A percentile compares a stretch with the other conserved stretches of the same genome.
phyloP scores from a whole-genome alignment of 2,797 vertebrate species.

The Cynopterus sphinx region DNA sequence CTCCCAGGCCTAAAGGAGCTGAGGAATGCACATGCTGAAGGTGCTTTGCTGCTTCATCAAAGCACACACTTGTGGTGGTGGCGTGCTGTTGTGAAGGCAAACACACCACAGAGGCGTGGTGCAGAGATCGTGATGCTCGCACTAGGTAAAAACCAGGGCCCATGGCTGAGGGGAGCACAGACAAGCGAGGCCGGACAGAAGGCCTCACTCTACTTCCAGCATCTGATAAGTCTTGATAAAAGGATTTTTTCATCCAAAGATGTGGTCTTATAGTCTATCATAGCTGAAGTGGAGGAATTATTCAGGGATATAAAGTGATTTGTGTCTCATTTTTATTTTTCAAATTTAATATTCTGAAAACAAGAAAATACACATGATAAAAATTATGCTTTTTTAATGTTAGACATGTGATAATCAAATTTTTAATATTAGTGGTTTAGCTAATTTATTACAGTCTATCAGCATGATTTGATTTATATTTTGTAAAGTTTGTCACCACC shows the following conservation, averaged over 20 bases:
- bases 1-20: not conserved
- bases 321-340: not conserved
- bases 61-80: not conserved
- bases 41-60: not conserved
- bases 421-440: not conserved
- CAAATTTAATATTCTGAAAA: not conserved
- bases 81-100: not conserved
- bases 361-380: not conserved
- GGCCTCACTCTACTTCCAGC: not conserved
- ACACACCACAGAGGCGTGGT: not conserved
- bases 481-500: not conserved
- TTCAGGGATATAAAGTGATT: not conserved
- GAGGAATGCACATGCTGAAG: not conserved
- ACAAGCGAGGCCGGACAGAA: not conserved
- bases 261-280: not conserved
- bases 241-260: not conserved
- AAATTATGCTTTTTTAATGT: not conserved
- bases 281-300: not conserved
- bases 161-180: fast-evolving
- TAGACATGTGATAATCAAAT: not conserved
- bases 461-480: not conserved
- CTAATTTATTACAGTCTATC: not conserved
- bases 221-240: not conserved
- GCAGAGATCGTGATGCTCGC: fast-evolving
- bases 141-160: too few species aligned